Percentiles rank a stretch among this genome's conserved stretches.
These are phyloP conservation scores for Graptemys geographica DNA, from an alignment of 2,797 vertebrate species.

Conservation along the genomic window DNA sequence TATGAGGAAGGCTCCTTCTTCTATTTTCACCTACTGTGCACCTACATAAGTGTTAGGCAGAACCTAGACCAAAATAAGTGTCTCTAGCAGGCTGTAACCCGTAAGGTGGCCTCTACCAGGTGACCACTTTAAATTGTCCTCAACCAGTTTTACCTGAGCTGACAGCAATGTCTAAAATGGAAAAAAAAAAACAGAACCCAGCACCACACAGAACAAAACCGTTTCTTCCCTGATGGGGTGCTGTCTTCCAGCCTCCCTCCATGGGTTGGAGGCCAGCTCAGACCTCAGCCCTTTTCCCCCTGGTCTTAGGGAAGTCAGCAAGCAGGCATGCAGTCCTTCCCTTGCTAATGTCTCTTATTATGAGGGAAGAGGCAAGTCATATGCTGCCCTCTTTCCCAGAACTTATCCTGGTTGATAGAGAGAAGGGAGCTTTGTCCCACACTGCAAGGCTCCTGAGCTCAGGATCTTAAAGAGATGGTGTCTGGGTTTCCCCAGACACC, in stretches of 20 bases:
- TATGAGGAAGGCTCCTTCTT: background rate
- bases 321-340: background rate
- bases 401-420: background rate
- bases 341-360: background rate
- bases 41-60: conserved; percentile 17
- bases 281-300: background rate
- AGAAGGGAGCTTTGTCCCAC: background rate
- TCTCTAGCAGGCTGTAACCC: background rate
- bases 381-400: background rate
- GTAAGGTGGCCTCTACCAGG: background rate
- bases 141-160: background rate
- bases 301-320: background rate
- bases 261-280: background rate
- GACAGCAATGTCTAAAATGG: background rate
- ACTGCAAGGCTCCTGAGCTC: background rate
- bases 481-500: too few relatives aligned
- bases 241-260: background rate
- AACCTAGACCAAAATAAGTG: background rate
- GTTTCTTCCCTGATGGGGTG: background rate
- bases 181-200: background rate
- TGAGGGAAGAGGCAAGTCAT: background rate
- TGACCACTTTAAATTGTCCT: background rate
- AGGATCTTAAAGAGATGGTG: too few relatives aligned
- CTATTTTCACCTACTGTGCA: background rate
- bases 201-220: background rate